Conservation (phyloP, 2,113 vertebrate species). For the Callospermophilus lateralis region DNA sequence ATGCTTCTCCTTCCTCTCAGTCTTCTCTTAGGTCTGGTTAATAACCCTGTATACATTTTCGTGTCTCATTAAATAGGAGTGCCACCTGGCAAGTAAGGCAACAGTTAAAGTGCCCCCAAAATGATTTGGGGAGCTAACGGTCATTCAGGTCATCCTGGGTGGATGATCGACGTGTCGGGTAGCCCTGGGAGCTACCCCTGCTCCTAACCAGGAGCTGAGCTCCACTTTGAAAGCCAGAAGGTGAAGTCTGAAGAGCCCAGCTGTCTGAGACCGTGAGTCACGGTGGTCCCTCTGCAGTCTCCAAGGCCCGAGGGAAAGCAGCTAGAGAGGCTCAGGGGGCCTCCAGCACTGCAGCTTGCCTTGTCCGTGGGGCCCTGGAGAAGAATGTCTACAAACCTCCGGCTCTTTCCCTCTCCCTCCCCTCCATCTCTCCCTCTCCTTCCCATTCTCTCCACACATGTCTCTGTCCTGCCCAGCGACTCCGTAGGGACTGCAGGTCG, state of each 20-base stretch:
- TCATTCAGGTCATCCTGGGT: not conserved
- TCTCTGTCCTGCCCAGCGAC: not conserved
- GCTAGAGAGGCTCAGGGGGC: not conserved
- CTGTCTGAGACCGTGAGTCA: not conserved
- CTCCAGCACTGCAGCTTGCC: too few relatives aligned
- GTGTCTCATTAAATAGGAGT: not conserved
- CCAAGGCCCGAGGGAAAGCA: not conserved
- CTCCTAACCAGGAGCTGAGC: not conserved
- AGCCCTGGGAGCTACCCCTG: not conserved
- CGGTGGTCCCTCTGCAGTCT: rapidly evolving
- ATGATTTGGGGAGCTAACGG: not conserved
- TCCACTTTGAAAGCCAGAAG: not conserved
- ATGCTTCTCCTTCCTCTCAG: not conserved
- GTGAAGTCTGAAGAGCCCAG: not conserved
- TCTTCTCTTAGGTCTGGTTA: not conserved
- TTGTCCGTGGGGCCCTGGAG: not conserved
- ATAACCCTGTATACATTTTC: not conserved
- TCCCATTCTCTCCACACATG: rapidly evolving
- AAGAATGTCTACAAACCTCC: not conserved
- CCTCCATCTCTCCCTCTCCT: not conserved
- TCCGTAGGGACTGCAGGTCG: not conserved
- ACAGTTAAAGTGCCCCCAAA: not conserved
- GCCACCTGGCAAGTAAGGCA: not conserved
- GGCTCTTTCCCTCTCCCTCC: not conserved
- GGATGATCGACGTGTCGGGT: rapidly evolving